Conservation (phyloP, 2,888 invertebrate genomes). For the Erynnis tages region DNA sequence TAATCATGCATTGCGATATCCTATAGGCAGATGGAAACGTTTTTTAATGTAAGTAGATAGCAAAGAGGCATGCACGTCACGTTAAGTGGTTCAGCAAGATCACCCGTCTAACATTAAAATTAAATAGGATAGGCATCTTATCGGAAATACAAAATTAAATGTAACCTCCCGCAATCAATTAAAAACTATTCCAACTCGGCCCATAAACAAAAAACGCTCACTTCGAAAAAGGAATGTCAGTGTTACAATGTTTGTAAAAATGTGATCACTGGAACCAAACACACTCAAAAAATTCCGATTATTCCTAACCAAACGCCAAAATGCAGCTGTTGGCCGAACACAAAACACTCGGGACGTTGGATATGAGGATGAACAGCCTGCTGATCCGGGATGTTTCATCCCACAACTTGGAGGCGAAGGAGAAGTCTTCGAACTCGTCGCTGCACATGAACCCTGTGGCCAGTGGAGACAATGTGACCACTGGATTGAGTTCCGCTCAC, state of each 20-base stretch:
- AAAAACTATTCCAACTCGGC: constrained; percentile 18
- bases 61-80: too few species aligned
- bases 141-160: too few species aligned
- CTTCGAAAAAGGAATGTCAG: constrained; percentile 60
- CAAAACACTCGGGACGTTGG: constrained; percentile 42
- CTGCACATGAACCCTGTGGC: constrained; percentile 67
- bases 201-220: constrained; percentile 13
- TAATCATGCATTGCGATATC: too few species aligned
- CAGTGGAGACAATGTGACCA: constrained; percentile 69
- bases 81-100: too few species aligned
- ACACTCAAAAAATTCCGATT: constrained; percentile 39
- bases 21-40: too few species aligned
- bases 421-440: constrained; percentile 61
- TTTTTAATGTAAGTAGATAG: too few species aligned
- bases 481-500: constrained; percentile 57
- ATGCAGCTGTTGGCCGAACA: constrained; percentile 69
- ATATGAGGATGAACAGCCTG: constrained; percentile 40
- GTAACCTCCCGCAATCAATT: constrained; percentile 31
- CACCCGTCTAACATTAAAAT: too few species aligned
- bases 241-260: constrained; percentile 60
- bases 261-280: constrained; percentile 43
- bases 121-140: too few species aligned
- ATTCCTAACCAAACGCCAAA: constrained; percentile 30
- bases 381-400: constrained; percentile 44
- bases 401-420: constrained; percentile 60